Conservation (phyloP, 2,888 invertebrate genomes). For the Patella ulyssiponensis region DNA sequence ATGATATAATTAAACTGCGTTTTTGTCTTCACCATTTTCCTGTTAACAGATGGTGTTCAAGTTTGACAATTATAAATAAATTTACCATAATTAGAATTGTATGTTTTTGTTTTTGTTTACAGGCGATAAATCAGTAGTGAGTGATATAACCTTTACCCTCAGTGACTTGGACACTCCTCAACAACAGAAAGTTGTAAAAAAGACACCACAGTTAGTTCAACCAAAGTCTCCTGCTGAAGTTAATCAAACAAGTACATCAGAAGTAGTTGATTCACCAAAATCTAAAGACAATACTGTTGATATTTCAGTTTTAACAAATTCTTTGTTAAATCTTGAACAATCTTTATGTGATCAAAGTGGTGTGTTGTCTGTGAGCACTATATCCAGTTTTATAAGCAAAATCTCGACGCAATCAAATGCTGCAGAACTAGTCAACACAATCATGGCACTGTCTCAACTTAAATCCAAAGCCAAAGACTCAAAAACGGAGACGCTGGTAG, state of each 20-base stretch:
- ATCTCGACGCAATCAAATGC: constrained; percentile 28
- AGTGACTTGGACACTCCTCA: not conserved
- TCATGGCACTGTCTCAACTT: constrained; percentile 17
- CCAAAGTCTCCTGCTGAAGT: not conserved
- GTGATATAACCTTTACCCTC: not conserved
- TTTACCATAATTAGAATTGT: not conserved
- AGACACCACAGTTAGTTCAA: not conserved
- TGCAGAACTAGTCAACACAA: constrained; percentile 29
- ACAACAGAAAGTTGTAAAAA: not conserved
- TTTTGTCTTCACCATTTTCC: too few relatives aligned
- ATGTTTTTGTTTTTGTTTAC: not conserved
- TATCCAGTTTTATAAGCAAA: constrained; percentile 32
- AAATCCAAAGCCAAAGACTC: constrained; percentile 12
- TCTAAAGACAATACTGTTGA: not conserved
- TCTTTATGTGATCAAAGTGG: constrained; percentile 17
- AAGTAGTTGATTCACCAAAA: not conserved
- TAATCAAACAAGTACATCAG: not conserved
- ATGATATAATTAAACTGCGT: too few relatives aligned
- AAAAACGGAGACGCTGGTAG: constrained; percentile 6
- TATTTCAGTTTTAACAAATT: not conserved
- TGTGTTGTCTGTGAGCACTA: constrained; percentile 33
- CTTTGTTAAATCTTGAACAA: constrained; percentile 16
- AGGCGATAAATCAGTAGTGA: not conserved
- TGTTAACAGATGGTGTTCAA: too few relatives aligned
- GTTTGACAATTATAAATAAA: too few relatives aligned